Conservation (phyloP, 37 sponge, comb jelly and placozoan genomes). For the Cliona cf. orientalis region DNA sequence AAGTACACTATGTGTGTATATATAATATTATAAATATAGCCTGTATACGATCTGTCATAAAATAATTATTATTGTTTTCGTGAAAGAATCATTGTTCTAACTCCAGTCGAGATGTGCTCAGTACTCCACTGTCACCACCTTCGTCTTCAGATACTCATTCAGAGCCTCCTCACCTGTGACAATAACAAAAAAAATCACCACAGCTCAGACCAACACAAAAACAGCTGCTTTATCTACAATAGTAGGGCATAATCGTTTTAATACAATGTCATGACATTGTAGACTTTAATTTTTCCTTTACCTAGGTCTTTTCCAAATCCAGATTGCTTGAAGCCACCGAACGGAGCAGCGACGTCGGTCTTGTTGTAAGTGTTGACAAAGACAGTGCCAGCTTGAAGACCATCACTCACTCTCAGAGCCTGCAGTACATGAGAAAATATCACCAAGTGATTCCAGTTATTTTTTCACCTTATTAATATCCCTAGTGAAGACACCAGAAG, state of each 20-base stretch:
- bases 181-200: no score
- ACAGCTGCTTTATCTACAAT: no score
- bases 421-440: no score
- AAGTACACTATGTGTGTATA: no score
- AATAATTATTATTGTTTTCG: no score
- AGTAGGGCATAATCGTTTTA: no score
- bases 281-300: not conserved
- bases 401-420: conserved; percentile 83
- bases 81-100: no score
- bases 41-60: no score
- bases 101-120: no score
- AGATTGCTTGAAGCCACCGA: conserved; percentile 95
- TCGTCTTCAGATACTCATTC: conserved; percentile 86
- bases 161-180: conserved; percentile 93
- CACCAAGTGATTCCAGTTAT: no score
- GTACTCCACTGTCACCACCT: conserved; percentile 89
- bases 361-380: conserved; percentile 98
- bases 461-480: conserved; percentile 90
- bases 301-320: conserved; percentile 95
- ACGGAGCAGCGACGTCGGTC: conserved; percentile 92
- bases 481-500: conserved; percentile 91
- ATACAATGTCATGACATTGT: not conserved
- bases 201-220: no score
- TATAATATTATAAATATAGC: no score
- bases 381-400: conserved; percentile 83